Conservation (phyloP, 1,140 invertebrate genomes). For the Agraylea sexmaculata region DNA sequence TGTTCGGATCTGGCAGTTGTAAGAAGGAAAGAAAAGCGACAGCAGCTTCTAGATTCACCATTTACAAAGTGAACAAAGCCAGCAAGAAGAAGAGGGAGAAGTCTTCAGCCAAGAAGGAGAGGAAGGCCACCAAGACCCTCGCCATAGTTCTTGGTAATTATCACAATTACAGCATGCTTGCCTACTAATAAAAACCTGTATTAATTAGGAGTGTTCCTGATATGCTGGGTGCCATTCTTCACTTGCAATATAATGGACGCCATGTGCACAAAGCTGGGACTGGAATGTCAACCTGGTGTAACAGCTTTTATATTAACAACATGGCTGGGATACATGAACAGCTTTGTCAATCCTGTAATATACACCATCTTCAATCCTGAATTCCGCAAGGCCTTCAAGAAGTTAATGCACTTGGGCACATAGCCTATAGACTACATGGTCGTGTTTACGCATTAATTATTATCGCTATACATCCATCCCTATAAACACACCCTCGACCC, state of each 20-base stretch:
- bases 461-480: too few relatives aligned
- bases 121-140: constrained; percentile 98
- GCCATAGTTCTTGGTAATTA: constrained; percentile 96
- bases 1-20: constrained; percentile 27
- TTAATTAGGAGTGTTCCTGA: constrained; percentile 71
- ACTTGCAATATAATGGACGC: constrained; percentile 94
- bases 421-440: constrained; percentile 39
- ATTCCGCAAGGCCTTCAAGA: constrained; percentile 97
- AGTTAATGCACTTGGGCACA: constrained; percentile 64
- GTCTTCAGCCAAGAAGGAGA: constrained; percentile 87
- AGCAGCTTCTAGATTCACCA: constrained; percentile 68
- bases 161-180: neutral
- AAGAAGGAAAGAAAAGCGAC: constrained; percentile 62
- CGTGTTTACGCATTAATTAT: constrained; percentile 28
- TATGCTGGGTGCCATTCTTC: constrained; percentile 99
- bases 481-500: too few relatives aligned
- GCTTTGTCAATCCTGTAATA: constrained; percentile 94
- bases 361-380: constrained; percentile 99
- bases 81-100: constrained; percentile 90
- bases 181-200: constrained; percentile 1
- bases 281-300: constrained; percentile 73
- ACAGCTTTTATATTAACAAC: constrained; percentile 89
- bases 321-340: constrained; percentile 99
- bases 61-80: constrained; percentile 89
- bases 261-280: constrained; percentile 74